Conservation (phyloP, 1,140 invertebrate species). For the Coenobita brevimanus region DNA sequence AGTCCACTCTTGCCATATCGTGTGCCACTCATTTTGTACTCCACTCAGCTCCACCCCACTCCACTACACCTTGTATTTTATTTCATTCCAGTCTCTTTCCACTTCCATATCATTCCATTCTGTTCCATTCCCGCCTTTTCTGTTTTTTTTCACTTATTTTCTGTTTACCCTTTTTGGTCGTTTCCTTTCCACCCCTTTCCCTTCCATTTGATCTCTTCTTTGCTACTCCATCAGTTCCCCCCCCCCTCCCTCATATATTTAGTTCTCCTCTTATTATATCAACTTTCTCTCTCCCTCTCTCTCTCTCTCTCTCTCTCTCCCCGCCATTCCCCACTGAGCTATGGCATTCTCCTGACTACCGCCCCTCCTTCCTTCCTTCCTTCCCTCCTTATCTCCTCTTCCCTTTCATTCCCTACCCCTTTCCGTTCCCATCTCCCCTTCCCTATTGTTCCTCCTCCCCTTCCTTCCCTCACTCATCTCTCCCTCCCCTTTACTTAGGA, state of each 20-base stretch:
- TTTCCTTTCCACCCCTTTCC: not conserved
- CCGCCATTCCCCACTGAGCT: not conserved
- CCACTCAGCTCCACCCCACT: not conserved
- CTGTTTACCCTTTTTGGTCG: not conserved
- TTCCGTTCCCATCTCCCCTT: no score
- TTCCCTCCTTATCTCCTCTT: no score
- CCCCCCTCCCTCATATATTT: not conserved
- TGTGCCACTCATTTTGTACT: no score
- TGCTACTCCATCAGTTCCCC: not conserved
- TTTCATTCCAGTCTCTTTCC: not conserved
- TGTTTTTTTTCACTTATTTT: not conserved
- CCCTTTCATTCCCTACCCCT: not conserved
- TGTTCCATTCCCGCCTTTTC: not conserved
- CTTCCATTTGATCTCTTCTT: not conserved
- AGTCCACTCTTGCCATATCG: no score
- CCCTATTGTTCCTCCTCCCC: no score
- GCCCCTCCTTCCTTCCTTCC: no score
- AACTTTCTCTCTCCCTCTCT: not conserved
- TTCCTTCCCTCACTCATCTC: no score
- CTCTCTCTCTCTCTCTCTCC: not conserved
- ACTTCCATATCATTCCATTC: not conserved
- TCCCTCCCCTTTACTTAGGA: no score
- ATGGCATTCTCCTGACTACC: not conserved
- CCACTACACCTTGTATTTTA: not conserved
- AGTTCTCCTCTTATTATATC: not conserved